A percentile compares a stretch with the other conserved stretches of the same genome.
These are phyloP conservation scores for Timema cristinae DNA, from an alignment of 2,888 invertebrate species.

Conservation along the genomic window DNA sequence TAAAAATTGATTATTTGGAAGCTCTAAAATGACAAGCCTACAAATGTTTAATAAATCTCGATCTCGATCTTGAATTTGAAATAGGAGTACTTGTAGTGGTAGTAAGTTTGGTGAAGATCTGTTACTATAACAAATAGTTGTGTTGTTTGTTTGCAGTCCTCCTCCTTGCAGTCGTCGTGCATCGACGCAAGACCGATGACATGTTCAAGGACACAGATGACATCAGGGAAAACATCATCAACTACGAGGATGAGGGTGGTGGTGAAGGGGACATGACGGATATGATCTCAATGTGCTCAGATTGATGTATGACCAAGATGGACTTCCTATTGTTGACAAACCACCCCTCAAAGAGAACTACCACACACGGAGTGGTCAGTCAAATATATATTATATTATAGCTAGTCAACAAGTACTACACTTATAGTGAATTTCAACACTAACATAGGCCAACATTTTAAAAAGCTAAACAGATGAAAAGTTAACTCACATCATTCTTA, in stretches of 20 bases:
- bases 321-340: slow-evolving; percentile 37
- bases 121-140: background rate
- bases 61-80: no score
- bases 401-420: background rate
- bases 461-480: no score
- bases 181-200: slow-evolving; percentile 78
- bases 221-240: slow-evolving; percentile 94
- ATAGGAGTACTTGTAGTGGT: no score
- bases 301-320: slow-evolving; percentile 56
- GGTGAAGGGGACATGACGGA: slow-evolving; percentile 93
- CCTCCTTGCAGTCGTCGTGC: slow-evolving; percentile 85
- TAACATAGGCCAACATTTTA: background rate
- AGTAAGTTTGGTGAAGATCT: no score
- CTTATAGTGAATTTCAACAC: background rate
- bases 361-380: slow-evolving; percentile 13
- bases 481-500: no score
- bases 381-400: slow-evolving; percentile 11
- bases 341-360: slow-evolving; percentile 40
- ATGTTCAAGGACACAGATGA: slow-evolving; percentile 92
- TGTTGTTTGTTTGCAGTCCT: slow-evolving; percentile 56
- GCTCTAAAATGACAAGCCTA: no score
- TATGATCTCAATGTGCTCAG: slow-evolving; percentile 82
- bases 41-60: no score
- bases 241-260: slow-evolving; percentile 97
- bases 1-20: no score